These are phyloP conservation scores for Antechinus flavipes DNA, from an alignment of 2,113 vertebrate genomes.

Conservation along the genomic window DNA sequence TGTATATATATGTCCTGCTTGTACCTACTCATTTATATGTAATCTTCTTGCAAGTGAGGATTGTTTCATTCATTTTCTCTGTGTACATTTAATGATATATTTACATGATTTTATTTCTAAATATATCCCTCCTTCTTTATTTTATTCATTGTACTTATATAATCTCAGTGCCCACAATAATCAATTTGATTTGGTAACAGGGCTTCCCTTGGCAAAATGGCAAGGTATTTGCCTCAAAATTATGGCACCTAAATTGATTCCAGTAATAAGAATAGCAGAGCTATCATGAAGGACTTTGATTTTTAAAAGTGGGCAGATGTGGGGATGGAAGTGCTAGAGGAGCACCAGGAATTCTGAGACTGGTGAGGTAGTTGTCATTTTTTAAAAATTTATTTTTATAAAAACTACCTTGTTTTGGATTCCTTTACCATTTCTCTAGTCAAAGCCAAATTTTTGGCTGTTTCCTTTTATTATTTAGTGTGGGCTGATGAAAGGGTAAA, in stretches of 20 bases:
- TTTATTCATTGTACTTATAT: neutral
- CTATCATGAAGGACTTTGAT: neutral
- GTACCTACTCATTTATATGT: neutral
- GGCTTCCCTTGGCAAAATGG: neutral
- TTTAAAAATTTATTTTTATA: neutral
- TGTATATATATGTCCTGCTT: neutral
- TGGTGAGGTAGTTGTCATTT: neutral
- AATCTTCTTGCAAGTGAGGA: neutral
- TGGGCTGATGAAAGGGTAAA: neutral
- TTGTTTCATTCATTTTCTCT: neutral
- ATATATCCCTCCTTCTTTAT: neutral
- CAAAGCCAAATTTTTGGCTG: neutral
- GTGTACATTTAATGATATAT: neutral
- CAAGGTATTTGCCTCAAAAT: neutral
- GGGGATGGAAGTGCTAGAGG: neutral
- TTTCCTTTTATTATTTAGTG: neutral
- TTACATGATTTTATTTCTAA: neutral
- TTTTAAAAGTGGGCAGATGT: neutral
- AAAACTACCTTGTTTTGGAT: neutral
- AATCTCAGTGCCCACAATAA: neutral
- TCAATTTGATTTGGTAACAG: neutral
- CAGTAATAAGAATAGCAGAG: neutral
- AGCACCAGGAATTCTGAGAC: neutral
- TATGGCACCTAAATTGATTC: neutral
- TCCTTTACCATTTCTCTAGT: neutral